phyloP scores from a whole-genome alignment of 2,113 vertebrate genomes.

The Tor tambroides region DNA sequence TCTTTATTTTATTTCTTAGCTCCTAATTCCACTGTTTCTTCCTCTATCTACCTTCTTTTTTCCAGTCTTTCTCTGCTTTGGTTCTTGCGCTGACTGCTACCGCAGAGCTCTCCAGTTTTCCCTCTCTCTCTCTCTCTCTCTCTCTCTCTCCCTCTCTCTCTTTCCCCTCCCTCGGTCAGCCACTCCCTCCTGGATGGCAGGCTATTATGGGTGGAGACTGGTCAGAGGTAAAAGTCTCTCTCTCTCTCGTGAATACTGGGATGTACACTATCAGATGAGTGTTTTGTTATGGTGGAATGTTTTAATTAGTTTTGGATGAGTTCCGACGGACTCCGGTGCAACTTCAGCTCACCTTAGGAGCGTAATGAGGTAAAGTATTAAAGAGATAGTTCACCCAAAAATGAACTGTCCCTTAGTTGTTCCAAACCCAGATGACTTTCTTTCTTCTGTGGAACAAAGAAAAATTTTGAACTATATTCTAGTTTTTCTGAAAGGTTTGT shows the following conservation, averaged over 20 bases:
- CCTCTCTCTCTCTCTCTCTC: constrained; percentile 20
- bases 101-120: constrained; percentile 42
- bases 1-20: constrained; percentile 6
- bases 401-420: background rate
- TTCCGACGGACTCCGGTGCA: background rate
- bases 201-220: constrained; percentile 56
- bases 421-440: background rate
- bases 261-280: constrained; percentile 32
- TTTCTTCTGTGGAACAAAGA: background rate
- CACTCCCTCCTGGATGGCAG: constrained; percentile 58
- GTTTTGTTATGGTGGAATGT: constrained; percentile 9
- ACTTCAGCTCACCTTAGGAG: constrained; percentile 15
- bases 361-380: constrained; percentile 49
- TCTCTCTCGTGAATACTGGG: constrained; percentile 25
- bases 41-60: constrained; percentile 54
- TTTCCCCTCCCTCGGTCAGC: constrained; percentile 56
- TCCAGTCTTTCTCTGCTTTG: constrained; percentile 56
- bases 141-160: constrained; percentile 38
- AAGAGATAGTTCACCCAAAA: background rate
- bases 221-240: constrained; percentile 54
- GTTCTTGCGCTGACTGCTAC: constrained; percentile 47
- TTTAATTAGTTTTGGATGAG: constrained; percentile 34
- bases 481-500: background rate
- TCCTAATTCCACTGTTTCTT: constrained; percentile 58
- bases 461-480: background rate